A percentile compares a stretch with the other conserved stretches of the same genome.
phyloP scores from a whole-genome alignment of 2,113 vertebrate species.

The Ramphastos sulfuratus region DNA sequence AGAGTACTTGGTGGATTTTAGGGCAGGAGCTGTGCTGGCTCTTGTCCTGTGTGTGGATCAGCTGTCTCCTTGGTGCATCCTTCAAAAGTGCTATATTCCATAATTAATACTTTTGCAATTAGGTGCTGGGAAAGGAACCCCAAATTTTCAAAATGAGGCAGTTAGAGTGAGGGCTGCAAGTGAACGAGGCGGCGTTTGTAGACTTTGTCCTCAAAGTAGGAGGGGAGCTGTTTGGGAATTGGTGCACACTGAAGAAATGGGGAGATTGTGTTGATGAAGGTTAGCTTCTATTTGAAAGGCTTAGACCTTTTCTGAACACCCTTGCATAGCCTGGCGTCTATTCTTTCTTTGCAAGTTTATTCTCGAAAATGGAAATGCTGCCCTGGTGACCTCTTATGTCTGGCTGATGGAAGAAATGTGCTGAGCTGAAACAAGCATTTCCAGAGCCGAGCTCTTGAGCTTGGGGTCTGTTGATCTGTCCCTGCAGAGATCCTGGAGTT shows the following conservation, averaged over 20 bases:
- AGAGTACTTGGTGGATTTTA: neutral
- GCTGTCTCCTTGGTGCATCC: neutral
- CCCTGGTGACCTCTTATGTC: conserved; percentile 37
- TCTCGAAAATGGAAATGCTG: conserved; percentile 17
- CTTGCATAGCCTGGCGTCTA: neutral
- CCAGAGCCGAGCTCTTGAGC: neutral
- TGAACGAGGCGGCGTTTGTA: neutral
- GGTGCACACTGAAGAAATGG: neutral
- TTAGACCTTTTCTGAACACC: neutral
- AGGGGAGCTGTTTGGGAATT: rapidly evolving
- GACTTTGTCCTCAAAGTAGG: neutral
- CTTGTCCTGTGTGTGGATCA: neutral
- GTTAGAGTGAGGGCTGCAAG: neutral
- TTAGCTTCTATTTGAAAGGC: conserved; percentile 4
- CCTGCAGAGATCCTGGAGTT: conserved; percentile 7
- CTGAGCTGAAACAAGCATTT: conserved; percentile 22
- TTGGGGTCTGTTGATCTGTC: neutral
- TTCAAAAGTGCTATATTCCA: neutral
- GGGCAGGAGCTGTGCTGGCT: neutral
- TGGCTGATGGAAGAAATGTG: conserved; percentile 15
- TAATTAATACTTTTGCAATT: neutral
- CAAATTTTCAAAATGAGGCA: neutral
- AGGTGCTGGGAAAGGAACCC: neutral
- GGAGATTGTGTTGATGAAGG: neutral
- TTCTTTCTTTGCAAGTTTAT: conserved; percentile 18